A percentile compares a stretch with the other conserved stretches of the same genome.
Conservation (phyloP, 2,797 vertebrate genomes). For the Triplophysa yarkandensis region DNA sequence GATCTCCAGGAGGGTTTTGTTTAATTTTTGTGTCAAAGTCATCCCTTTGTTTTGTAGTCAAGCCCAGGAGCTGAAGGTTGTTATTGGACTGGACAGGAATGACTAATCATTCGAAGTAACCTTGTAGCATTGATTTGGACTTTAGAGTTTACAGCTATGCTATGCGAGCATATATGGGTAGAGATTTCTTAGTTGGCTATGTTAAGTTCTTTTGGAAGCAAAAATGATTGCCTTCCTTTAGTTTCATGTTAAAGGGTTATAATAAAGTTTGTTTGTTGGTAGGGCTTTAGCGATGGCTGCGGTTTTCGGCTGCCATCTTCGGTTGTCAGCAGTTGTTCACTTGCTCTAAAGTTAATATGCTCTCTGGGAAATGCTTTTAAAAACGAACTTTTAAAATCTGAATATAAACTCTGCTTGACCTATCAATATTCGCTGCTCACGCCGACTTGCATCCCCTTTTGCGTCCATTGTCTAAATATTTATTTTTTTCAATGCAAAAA, state of each 20-base stretch:
- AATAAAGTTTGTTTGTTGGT: not conserved
- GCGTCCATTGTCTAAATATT: too few relatives aligned
- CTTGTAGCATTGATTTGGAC: constrained; percentile 21
- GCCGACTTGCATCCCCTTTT: too few relatives aligned
- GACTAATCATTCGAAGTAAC: constrained; percentile 11
- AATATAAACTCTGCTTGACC: too few relatives aligned
- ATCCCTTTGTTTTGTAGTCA: not conserved
- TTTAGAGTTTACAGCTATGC: not conserved
- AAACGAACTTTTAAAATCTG: too few relatives aligned
- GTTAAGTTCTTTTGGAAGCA: not conserved
- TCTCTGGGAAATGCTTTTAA: too few relatives aligned
- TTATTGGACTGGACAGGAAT: not conserved
- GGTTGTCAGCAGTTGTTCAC: too few relatives aligned
- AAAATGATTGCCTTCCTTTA: not conserved
- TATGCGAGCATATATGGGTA: not conserved
- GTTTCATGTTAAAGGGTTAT: not conserved
- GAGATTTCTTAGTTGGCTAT: not conserved
- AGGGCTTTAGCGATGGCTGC: too few relatives aligned
- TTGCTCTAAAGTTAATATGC: too few relatives aligned
- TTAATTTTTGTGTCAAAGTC: constrained; percentile 19
- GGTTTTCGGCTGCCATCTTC: too few relatives aligned
- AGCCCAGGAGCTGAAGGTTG: not conserved
- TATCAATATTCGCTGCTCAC: too few relatives aligned
- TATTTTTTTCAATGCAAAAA: too few relatives aligned
- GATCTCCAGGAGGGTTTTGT: constrained; percentile 13